Conservation (phyloP, 2,888 invertebrate species). For the Folsomia manolachei region DNA sequence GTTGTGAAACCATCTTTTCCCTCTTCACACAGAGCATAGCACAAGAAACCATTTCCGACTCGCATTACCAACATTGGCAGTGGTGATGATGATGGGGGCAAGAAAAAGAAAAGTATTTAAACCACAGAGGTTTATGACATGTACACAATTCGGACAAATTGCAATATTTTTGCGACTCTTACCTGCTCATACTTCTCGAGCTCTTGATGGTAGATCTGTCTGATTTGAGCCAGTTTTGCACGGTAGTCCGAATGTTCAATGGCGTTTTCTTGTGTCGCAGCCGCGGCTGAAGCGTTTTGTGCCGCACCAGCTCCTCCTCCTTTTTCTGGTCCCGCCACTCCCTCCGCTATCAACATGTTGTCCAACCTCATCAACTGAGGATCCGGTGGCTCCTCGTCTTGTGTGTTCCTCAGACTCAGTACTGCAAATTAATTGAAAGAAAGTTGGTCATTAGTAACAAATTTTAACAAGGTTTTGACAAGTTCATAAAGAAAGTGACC, state of each 20-base stretch:
- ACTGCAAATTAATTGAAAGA: conserved; percentile 60
- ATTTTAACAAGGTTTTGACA: not conserved
- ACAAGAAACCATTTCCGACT: not conserved
- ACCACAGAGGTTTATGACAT: not conserved
- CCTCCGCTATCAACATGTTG: conserved; percentile 93
- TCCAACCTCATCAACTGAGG: conserved; percentile 97
- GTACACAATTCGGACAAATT: too few relatives aligned
- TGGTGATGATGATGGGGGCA: too few relatives aligned
- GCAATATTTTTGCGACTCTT: conserved; percentile 42
- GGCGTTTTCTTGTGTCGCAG: conserved; percentile 70
- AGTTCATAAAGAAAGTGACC: not conserved
- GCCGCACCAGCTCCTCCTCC: conserved; percentile 84
- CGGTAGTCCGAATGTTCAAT: conserved; percentile 99
- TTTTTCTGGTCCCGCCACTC: conserved; percentile 93
- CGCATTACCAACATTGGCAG: too few relatives aligned
- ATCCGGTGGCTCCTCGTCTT: conserved; percentile 97
- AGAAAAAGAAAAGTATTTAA: not conserved
- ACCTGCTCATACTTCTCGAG: conserved; percentile 98
- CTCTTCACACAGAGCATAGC: not conserved
- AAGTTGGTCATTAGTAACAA: not conserved
- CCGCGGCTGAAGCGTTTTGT: conserved; percentile 71
- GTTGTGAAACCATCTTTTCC: not conserved
- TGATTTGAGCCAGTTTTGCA: conserved; percentile 95
- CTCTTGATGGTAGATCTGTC: conserved; percentile 98
- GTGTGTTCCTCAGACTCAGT: conserved; percentile 89